Evolutionary conservation across 2,888 invertebrate genomes (phyloP), one percentile per base, ranked within the genome.

Genomic region (Gryllus longicercus): DNA sequence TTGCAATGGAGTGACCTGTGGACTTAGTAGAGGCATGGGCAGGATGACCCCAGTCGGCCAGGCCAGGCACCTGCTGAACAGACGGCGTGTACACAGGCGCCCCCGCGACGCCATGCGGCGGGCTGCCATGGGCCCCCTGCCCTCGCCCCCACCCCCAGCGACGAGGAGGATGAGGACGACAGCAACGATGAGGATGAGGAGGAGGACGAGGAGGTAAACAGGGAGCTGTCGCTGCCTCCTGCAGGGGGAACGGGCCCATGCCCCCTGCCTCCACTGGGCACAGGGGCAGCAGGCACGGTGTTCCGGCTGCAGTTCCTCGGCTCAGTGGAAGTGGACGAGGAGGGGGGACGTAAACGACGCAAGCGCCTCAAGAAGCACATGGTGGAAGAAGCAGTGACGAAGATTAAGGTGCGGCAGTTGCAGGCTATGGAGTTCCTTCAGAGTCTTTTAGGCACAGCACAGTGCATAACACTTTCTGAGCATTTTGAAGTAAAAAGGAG

Each of bases 331-430:
- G 93, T 94, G 87, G 94, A 94, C 87, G 94, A 94, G 90, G 93
- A 94, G 90, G 91, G 91, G 86, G 88, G 88, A 84, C 89, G 93
- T 85, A 82, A 93, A 85, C 90, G 93, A 86, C 92, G 93, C 88
- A 92, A 92, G 88, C 90, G 94, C 86, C 93, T 91, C 89, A 94
- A 94, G 93, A 94, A 94, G 91, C 92, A 93, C 89, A 94, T 94
- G 94, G 94, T 95, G 86, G 94, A 94, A 89, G 94, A 94, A 88
- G 94, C 95, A 85, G 94, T 94, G 89, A 92, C 92, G 88, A 94
- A 94, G 89, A 93, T 94, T 87, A 94, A 95, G 94, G 94, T 94
- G 91, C 88, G 89, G 77, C 49, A 18, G 49, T 18, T n/a, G 75
- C n/a, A 21, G 75, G 21, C 21, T 14, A 75, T 23, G 63, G 63